Evolutionary conservation across 2,797 vertebrate genomes (phyloP).

Genomic region (Labroides dimidiatus): DNA sequence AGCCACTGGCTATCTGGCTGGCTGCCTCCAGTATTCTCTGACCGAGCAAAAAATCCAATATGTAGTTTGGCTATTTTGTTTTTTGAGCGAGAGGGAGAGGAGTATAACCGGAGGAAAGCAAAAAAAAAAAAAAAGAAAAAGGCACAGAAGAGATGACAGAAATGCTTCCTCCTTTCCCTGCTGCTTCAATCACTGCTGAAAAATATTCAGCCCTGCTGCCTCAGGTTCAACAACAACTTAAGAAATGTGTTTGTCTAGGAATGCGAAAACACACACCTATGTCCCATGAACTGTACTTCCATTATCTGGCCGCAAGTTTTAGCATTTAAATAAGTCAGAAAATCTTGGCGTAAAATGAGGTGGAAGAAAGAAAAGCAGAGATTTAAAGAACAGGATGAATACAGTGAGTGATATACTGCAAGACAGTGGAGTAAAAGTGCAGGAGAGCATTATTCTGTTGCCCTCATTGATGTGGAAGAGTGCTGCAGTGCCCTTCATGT

Average conservation of each 20-base stretch:
- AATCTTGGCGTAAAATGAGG: too few relatives aligned
- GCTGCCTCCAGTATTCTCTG: slow-evolving; percentile 34
- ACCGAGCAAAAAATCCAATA: slow-evolving; percentile 55
- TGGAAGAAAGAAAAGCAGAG: background rate
- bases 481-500: slow-evolving; percentile 79
- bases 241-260: slow-evolving; percentile 19
- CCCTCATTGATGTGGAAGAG: slow-evolving; percentile 65
- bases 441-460: slow-evolving; percentile 52
- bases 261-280: background rate
- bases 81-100: slow-evolving; percentile 18
- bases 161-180: slow-evolving; percentile 15
- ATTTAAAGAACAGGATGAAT: slow-evolving; percentile 21
- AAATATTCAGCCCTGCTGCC: slow-evolving; percentile 19
- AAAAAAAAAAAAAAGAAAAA: slow-evolving; percentile 8
- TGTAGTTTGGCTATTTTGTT: slow-evolving; percentile 42
- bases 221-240: slow-evolving; percentile 29
- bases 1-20: slow-evolving; percentile 39
- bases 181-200: slow-evolving; percentile 21
- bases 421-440: slow-evolving; percentile 42
- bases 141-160: slow-evolving; percentile 14
- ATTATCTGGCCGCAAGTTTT: background rate
- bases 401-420: slow-evolving; percentile 26
- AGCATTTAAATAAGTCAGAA: background rate
- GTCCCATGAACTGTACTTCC: background rate
- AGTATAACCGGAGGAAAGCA: slow-evolving; percentile 14